Percentiles rank a stretch among this genome's conserved stretches.
Conservation (phyloP, 2,113 vertebrate species). For the Mustelus asterias region DNA sequence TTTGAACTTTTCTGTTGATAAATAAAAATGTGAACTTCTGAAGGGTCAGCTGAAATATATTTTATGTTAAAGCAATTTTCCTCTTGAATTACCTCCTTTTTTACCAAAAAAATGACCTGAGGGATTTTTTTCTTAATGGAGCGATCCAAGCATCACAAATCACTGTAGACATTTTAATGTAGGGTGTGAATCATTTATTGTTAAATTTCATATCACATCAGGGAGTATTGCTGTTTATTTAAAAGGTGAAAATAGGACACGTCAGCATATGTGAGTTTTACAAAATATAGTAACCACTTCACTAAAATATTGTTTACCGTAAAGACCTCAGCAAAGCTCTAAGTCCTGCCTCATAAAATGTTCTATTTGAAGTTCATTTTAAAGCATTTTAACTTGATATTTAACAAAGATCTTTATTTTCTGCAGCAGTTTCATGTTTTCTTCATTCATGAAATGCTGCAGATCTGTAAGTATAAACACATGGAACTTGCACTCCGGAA, state of each 20-base stretch:
- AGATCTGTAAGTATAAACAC: not conserved
- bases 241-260: conserved; percentile 28
- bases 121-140: conserved; percentile 19
- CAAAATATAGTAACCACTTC: not conserved
- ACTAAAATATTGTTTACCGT: not conserved
- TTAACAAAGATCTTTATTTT: not conserved
- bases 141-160: conserved; percentile 28
- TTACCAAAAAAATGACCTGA: conserved; percentile 20
- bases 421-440: not conserved
- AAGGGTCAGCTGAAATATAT: not conserved
- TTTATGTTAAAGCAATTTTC: not conserved
- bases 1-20: not conserved
- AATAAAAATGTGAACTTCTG: not conserved
- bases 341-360: not conserved
- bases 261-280: not conserved
- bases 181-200: conserved; percentile 36
- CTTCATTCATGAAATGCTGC: not conserved
- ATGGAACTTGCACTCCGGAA: not conserved
- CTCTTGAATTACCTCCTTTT: not conserved
- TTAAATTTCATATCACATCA: conserved; percentile 11
- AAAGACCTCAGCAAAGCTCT: not conserved
- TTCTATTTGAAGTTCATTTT: not conserved
- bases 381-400: not conserved
- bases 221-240: not conserved
- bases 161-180: conserved; percentile 27